Evolutionary conservation across 2,113 vertebrate genomes (phyloP).

Genomic region (Fukomys damarensis): DNA sequence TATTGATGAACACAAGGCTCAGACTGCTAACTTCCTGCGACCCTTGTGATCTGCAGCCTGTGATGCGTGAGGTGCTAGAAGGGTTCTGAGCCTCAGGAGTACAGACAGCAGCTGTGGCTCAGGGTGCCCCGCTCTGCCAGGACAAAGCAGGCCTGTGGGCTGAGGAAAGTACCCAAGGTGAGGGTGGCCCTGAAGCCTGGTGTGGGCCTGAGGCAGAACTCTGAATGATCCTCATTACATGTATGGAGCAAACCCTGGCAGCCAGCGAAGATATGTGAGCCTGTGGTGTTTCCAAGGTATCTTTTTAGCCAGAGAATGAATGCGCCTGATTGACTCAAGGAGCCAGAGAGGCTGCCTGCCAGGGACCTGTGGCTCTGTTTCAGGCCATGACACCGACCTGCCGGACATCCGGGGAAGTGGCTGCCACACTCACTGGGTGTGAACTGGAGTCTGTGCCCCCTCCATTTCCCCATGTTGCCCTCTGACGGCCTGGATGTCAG

Average conservation of each 20-base stretch:
- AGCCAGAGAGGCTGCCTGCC: background rate
- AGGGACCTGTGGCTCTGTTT: background rate
- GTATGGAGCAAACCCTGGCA: background rate
- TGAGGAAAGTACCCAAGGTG: background rate
- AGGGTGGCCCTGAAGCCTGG: background rate
- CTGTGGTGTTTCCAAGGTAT: background rate
- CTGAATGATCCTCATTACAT: background rate
- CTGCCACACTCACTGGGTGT: background rate
- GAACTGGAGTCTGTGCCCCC: background rate
- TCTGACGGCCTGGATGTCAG: background rate
- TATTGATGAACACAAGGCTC: background rate
- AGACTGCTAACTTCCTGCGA: background rate
- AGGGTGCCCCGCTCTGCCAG: background rate
- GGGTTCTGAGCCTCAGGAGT: background rate
- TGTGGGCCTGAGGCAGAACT: background rate
- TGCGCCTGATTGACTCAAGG: background rate
- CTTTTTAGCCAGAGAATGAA: background rate
- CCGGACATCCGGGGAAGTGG: background rate
- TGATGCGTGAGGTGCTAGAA: background rate
- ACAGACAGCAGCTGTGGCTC: background rate
- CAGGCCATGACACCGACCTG: background rate
- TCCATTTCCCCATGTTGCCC: background rate
- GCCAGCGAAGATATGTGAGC: background rate
- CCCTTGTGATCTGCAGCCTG: background rate
- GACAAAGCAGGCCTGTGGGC: background rate